Evolutionary conservation across 2,888 invertebrate genomes (phyloP).

Genomic region (Lepidonotus clava): DNA sequence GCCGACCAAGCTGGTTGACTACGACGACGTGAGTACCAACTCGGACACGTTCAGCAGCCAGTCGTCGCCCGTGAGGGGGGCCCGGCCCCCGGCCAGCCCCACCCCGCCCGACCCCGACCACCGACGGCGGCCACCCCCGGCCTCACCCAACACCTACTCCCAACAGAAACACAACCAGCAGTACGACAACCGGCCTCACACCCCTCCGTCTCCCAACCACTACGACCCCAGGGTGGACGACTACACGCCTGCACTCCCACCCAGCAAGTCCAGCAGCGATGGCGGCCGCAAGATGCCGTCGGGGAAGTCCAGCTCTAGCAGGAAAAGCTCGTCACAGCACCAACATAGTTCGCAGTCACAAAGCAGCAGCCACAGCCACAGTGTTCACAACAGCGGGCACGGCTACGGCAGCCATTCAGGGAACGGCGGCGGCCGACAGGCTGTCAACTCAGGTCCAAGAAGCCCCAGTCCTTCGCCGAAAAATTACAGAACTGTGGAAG

Average conservation of each 20-base stretch:
- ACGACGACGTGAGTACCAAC: slow-evolving; percentile 61
- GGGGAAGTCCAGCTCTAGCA: background rate
- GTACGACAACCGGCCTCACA: background rate
- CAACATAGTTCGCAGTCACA: background rate
- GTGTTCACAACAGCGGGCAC: background rate
- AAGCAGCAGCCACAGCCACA: background rate
- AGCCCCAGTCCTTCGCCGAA: background rate
- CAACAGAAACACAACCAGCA: background rate
- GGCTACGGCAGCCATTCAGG: background rate
- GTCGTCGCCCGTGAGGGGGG: slow-evolving; percentile 11
- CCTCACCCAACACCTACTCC: background rate
- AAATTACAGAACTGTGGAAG: slow-evolving; percentile 15
- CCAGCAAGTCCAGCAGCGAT: background rate
- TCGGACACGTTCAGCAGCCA: slow-evolving; percentile 47
- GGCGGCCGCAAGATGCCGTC: background rate
- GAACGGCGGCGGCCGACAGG: background rate
- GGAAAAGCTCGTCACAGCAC: background rate
- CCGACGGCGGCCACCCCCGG: background rate
- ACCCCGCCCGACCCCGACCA: background rate
- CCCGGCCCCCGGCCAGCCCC: background rate
- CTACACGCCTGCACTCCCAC: slow-evolving; percentile 42
- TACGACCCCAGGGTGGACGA: slow-evolving; percentile 24
- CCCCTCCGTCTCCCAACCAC: background rate
- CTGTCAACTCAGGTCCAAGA: background rate
- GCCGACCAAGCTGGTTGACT: slow-evolving; percentile 45